Base-by-base conservation (phyloP, 2,113 vertebrate genomes). In the Salvelinus fontinalis region DNA sequence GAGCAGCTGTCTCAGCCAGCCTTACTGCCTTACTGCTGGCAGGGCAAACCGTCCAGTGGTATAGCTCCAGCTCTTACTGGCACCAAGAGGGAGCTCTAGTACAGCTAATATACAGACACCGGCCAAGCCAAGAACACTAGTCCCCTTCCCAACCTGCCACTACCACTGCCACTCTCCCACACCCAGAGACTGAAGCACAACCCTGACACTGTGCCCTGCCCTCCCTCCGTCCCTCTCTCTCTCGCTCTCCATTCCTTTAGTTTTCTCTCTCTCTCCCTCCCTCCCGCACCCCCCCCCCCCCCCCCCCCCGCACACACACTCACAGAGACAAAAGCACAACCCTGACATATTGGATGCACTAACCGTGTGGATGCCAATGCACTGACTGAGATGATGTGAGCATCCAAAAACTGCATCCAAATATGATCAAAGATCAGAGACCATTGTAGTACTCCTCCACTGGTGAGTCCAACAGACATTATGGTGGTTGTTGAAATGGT, bases 51-150 rank as follows among this genome's bases (percentile, higher is more conserved):
- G 77, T 84, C 69, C 51, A 5, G 51, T 1, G 14, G 16, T 16
- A 16, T 14, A 54, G 62, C 65, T 74, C 75, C 75, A 77, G 59
- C 86, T 75, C 84, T 6, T 72, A 87, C 79, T 87, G 86, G 81
- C 92, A 93, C 91, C 90, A 93, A 94, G 93, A 94, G 93, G 93
- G 92, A 92, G 93, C 93, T 92, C 91, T 93, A 84, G 29, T 86
- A 92, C 92, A 87, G 88, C 88, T 59, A 90, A 91, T 92, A 79
- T 67, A 65, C 76, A 68, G 51, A 54, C 39, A 44, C 9, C 80
- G 79, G 75, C 77, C 68, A 27, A n/a, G 74, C 78, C 68, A 27
- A 18, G 62, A 48, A 57, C 9, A 3, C 22, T 12, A 3, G 9
- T 22, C 60, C 60, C 8, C 12, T 54, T 6, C 71, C 67, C 29